phyloP scores from a whole-genome alignment of 2,888 invertebrate genomes.

The Archips crataeganus region DNA sequence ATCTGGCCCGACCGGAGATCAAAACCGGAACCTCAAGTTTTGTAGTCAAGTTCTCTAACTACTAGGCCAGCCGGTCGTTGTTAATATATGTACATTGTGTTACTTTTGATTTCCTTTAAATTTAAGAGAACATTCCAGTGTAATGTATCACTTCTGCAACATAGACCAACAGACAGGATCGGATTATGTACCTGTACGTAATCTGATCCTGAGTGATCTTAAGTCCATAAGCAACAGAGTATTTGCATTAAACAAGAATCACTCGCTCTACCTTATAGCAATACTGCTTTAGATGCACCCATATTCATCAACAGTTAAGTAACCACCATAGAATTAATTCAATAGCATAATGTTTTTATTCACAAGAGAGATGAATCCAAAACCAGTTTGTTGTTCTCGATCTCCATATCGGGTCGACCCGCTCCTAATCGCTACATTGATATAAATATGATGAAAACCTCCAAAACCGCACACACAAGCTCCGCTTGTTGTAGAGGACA shows the following conservation, averaged over 20 bases:
- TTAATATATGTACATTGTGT: no score
- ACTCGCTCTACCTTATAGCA: neutral
- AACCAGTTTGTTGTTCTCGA: conserved; percentile 71
- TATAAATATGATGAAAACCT: conserved; percentile 79
- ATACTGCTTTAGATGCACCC: conserved; percentile 44
- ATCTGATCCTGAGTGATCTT: no score
- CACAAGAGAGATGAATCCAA: conserved; percentile 65
- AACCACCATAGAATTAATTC: conserved; percentile 73
- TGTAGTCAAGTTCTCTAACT: no score
- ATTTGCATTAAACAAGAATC: conserved; percentile 10
- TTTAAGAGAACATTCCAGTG: no score
- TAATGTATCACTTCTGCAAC: no score
- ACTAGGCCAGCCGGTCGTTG: no score
- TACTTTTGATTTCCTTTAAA: no score
- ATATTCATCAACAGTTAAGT: conserved; percentile 66
- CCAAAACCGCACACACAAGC: conserved; percentile 74
- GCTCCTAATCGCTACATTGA: conserved; percentile 61
- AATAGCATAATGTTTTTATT: conserved; percentile 69
- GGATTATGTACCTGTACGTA: no score
- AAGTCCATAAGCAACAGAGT: neutral
- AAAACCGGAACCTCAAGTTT: no score
- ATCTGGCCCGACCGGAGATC: no score
- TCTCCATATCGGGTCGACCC: conserved; percentile 62
- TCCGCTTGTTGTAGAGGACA: conserved; percentile 72
- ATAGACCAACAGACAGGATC: no score